These are phyloP conservation scores for Bucorvus abyssinicus DNA, from an alignment of 2,797 vertebrate species.

Conservation along the genomic window DNA sequence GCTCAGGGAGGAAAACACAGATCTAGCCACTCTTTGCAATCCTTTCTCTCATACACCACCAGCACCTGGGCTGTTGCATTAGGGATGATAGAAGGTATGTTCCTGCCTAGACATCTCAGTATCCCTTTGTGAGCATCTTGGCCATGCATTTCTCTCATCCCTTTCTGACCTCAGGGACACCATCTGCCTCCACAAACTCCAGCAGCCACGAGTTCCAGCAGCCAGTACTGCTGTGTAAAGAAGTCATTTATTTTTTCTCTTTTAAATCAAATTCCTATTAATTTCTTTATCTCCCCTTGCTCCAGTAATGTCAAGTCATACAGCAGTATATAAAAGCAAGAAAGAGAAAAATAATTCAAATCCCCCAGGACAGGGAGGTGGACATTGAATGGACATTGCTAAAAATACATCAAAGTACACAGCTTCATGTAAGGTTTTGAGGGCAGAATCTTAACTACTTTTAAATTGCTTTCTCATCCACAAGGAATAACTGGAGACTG, in stretches of 20 bases:
- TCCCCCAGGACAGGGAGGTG: background rate
- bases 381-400: background rate
- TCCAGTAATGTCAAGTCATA: background rate
- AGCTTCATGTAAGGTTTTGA: background rate
- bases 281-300: background rate
- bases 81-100: background rate
- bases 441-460: background rate
- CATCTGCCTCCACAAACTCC: background rate
- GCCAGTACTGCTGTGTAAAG: background rate
- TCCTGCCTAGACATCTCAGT: background rate
- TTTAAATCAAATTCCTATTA: background rate
- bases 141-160: background rate
- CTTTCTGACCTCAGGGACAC: background rate
- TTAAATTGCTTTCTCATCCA: conserved; percentile 23
- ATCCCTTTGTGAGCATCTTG: background rate
- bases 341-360: background rate
- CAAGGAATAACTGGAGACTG: conserved; percentile 1
- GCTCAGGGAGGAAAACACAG: background rate
- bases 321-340: background rate
- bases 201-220: background rate
- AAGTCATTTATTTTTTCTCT: background rate
- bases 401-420: conserved; percentile 14
- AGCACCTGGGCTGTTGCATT: background rate
- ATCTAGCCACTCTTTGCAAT: background rate
- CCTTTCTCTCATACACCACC: background rate